Conservation (phyloP, 1,140 invertebrate species). For the Caenorhabditis tropicalis region DNA sequence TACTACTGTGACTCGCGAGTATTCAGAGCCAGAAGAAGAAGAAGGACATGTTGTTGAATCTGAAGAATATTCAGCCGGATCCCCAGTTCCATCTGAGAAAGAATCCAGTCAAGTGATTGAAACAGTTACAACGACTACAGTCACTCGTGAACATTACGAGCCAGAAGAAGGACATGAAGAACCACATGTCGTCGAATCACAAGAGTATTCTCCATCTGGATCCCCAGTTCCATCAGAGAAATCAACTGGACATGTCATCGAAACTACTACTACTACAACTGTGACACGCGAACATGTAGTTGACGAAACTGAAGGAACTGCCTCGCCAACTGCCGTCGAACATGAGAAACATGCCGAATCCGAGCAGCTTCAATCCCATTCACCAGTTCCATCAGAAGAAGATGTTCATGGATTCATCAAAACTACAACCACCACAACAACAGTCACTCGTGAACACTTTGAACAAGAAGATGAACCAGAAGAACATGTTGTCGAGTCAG, state of each 20-base stretch:
- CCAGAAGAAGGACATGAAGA: constrained; percentile 13
- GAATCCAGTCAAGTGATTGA: background rate
- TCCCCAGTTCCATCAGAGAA: constrained; percentile 2
- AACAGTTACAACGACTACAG: background rate
- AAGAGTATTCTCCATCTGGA: background rate
- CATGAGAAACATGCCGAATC: too few relatives aligned
- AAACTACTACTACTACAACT: constrained; percentile 39
- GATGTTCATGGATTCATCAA: background rate
- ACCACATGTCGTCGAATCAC: background rate
- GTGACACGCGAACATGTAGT: background rate
- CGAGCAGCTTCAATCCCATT: background rate
- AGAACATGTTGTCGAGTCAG: background rate
- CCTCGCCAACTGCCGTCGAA: background rate
- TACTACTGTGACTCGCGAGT: constrained; percentile 6
- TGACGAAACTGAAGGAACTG: background rate
- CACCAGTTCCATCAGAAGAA: constrained; percentile 25
- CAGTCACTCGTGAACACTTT: constrained; percentile 4
- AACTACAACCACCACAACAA: constrained; percentile 20
- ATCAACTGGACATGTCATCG: background rate
- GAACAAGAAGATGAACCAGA: background rate
- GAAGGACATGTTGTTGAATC: constrained; percentile 1
- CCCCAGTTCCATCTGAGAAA: background rate
- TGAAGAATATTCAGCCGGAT: background rate
- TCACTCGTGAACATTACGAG: background rate
- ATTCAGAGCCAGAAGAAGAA: constrained; percentile 29